These are phyloP conservation scores for Chrysocyon brachyurus DNA, from an alignment of 2,797 vertebrate genomes.

Conservation along the genomic window DNA sequence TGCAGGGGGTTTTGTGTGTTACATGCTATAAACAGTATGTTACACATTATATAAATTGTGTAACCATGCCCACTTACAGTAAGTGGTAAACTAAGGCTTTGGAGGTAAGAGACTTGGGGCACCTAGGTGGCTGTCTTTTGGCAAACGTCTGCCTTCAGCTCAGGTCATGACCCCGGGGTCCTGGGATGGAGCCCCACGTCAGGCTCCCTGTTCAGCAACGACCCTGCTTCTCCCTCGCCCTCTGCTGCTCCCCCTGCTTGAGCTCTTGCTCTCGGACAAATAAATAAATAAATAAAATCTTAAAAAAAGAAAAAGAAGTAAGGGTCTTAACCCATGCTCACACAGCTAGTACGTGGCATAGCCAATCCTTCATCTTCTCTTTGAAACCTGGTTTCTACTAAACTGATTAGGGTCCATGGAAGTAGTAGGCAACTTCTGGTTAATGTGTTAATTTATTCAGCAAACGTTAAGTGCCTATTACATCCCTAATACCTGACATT, in stretches of 20 bases:
- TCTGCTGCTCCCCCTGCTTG: no score
- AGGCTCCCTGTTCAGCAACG: no score
- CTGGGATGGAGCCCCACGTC: no score
- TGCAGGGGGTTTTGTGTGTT: no score
- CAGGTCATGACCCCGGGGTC: no score
- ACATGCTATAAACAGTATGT: background rate
- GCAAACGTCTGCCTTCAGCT: no score
- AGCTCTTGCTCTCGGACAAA: no score
- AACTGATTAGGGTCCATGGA: background rate
- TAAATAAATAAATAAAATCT: no score
- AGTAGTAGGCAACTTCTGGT: background rate
- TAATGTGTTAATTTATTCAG: background rate
- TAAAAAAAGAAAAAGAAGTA: background rate
- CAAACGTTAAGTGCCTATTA: background rate
- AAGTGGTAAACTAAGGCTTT: background rate
- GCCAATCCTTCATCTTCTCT: background rate
- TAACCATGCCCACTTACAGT: rapidly evolving
- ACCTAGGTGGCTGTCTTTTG: no score
- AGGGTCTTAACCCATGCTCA: background rate
- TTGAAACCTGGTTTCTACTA: background rate
- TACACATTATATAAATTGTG: rapidly evolving
- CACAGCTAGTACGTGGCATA: rapidly evolving
- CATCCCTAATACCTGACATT: background rate
- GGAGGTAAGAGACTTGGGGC: no score
- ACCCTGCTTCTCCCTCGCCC: no score